Evolutionary conservation across 2,888 invertebrate genomes (phyloP), one percentile per base, ranked within the genome.

Genomic region (Mythimna loreyi): DNA sequence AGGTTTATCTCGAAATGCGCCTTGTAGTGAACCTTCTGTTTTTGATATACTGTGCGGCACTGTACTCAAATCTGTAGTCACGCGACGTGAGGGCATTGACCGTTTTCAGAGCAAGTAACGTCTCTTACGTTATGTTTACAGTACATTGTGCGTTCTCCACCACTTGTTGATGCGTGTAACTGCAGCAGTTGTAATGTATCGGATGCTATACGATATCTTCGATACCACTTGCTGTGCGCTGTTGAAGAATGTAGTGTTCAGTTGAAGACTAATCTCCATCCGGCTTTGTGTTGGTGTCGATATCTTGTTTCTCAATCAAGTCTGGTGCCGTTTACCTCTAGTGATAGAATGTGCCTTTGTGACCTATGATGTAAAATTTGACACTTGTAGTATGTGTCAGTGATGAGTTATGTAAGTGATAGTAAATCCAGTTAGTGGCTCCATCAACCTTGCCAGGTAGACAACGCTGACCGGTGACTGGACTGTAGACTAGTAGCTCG

Each of bases 41-140:
- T 1, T 3, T 23, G 3, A 23, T 36, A 8, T 21, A 21, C 47
- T 11, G n/a, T 19, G 11, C 47, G 40, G 30, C 36, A 5, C 16
- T 33, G 25, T 53, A 57, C 19, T 45, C 68, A 62, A 67, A 68
- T 73, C 74, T 61, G 30, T 33, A 65, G 68, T 75, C 80, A 75
- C 61, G 57, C 68, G 64, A 65, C 68, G 30, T 50, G 60, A 47
- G 76, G 67, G 61, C 80, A 55, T 61, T 65, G 80, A 62, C 80
- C 76, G 64, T 58, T 61, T 75, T 80, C 62, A 73, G 65, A 49
- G 53, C 49, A 67, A 53, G 56, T 58, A 64, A 28, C 64, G 60
- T 33, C 11, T 40, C 23, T 75, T 65, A 61, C 61, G 58, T 45
- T 62, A 80, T 55, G 40, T 55, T 50, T n/a, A 28, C 19, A 11